These are phyloP conservation scores for Telmatochromis sp. DNA, from an alignment of 2,113 vertebrate genomes.

Conservation along the genomic window DNA sequence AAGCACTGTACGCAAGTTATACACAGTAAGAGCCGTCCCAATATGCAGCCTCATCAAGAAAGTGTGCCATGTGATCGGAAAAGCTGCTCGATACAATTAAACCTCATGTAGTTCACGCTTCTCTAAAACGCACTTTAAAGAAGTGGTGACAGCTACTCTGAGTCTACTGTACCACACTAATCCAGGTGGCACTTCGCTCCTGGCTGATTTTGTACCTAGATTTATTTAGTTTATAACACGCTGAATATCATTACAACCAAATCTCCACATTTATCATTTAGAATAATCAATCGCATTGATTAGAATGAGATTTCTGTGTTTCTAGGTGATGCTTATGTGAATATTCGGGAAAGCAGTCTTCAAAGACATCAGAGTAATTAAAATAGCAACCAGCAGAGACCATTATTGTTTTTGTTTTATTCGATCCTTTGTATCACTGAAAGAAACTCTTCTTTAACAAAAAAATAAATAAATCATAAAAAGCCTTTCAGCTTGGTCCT, in stretches of 20 bases:
- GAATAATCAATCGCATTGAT: neutral
- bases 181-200: neutral
- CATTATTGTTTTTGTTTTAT: neutral
- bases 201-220: neutral
- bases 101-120: neutral
- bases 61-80: fast-evolving
- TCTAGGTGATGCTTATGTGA: neutral
- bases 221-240: neutral
- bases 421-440: neutral
- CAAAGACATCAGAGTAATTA: neutral
- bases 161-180: neutral
- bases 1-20: neutral
- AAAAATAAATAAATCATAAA: neutral
- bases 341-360: neutral
- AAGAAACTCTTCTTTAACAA: neutral
- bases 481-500: neutral
- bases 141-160: fast-evolving
- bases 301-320: neutral
- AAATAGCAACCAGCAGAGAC: neutral
- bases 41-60: neutral
- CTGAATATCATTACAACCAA: neutral
- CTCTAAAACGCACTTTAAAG: neutral
- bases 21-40: neutral
- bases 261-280: neutral
- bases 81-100: neutral